phyloP scores from a whole-genome alignment of 2,113 vertebrate species.

The Oenanthe oenanthe region DNA sequence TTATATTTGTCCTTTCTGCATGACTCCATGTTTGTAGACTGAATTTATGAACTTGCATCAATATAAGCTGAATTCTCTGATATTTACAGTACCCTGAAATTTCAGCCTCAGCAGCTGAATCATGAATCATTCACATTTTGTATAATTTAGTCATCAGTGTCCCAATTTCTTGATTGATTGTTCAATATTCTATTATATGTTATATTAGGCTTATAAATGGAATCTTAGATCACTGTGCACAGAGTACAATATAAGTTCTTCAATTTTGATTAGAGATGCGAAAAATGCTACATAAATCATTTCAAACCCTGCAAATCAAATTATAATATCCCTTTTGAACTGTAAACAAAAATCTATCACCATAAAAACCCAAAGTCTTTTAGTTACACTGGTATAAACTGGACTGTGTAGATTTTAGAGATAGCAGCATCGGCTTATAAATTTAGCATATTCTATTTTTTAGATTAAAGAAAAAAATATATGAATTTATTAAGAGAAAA shows the following conservation, averaged over 20 bases:
- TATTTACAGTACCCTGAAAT: slow-evolving; percentile 44
- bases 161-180: slow-evolving; percentile 50
- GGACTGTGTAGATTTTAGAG: neutral
- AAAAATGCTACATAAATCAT: slow-evolving; percentile 22
- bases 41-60: slow-evolving; percentile 51
- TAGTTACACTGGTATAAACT: neutral
- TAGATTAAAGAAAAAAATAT: neutral
- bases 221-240: slow-evolving; percentile 16
- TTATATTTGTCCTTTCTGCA: neutral
- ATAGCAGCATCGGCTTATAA: neutral
- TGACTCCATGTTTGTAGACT: neutral
- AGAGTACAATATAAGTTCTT: slow-evolving; percentile 5
- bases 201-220: slow-evolving; percentile 42
- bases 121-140: slow-evolving; percentile 50
- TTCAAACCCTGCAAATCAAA: slow-evolving; percentile 19
- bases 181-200: slow-evolving; percentile 33
- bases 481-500: neutral
- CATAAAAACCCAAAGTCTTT: neutral
- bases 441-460: neutral
- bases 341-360: slow-evolving; percentile 19
- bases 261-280: slow-evolving; percentile 25
- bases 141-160: slow-evolving; percentile 46
- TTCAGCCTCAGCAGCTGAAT: neutral
- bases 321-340: slow-evolving; percentile 7
- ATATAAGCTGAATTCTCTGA: slow-evolving; percentile 1